phyloP scores from a whole-genome alignment of 2,888 invertebrate species.

The Cheilosia urbana region DNA sequence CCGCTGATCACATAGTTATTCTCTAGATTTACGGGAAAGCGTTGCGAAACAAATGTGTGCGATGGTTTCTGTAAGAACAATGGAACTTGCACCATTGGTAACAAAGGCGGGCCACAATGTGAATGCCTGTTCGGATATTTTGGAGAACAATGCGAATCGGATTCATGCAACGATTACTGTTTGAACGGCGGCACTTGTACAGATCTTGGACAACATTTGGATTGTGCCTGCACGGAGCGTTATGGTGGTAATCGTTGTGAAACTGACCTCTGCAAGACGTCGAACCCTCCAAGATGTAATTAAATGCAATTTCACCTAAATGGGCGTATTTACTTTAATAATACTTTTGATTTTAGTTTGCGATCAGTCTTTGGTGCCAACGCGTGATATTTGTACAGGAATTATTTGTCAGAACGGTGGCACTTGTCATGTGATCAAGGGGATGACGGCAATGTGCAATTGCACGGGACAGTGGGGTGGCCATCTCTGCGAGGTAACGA shows the following conservation, averaged over 20 bases:
- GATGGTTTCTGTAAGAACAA: constrained; percentile 85
- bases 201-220: constrained; percentile 78
- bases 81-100: constrained; percentile 83
- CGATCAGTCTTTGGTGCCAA: constrained; percentile 80
- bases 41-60: constrained; percentile 87
- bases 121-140: constrained; percentile 81
- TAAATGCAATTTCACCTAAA: background rate
- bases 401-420: constrained; percentile 85
- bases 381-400: constrained; percentile 82
- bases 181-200: constrained; percentile 85
- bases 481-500: constrained; percentile 84
- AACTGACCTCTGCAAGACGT: constrained; percentile 84
- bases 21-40: constrained; percentile 84
- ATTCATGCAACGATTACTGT: constrained; percentile 85
- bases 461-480: constrained; percentile 86
- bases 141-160: constrained; percentile 85
- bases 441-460: constrained; percentile 84
- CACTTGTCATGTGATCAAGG: constrained; percentile 84
- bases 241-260: constrained; percentile 85
- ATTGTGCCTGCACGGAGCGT: constrained; percentile 81
- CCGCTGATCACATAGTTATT: background rate
- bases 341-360: constrained; percentile 77
- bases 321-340: background rate
- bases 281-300: constrained; percentile 81
- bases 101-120: constrained; percentile 82